phyloP scores from a whole-genome alignment of 1,140 invertebrate genomes.

The Metaphire vulgaris region DNA sequence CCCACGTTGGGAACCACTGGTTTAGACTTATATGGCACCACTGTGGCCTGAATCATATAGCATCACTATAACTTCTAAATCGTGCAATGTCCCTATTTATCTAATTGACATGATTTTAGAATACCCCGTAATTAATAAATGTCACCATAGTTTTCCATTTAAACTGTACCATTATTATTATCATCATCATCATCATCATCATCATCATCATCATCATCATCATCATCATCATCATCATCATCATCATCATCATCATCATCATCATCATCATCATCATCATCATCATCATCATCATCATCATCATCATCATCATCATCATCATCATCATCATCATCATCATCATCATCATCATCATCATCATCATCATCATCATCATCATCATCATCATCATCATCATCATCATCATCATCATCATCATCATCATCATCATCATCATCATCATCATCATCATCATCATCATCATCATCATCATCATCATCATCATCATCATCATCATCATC shows the following conservation, averaged over 20 bases:
- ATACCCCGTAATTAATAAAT: too few relatives aligned
- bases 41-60: too few relatives aligned
- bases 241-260: conserved; percentile 17
- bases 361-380: conserved; percentile 8
- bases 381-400: conserved; percentile 5
- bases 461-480: conserved; percentile 20
- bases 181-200: conserved; percentile 23
- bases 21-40: too few relatives aligned
- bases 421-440: conserved; percentile 30
- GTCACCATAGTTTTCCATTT: too few relatives aligned
- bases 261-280: neutral
- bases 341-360: neutral
- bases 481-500: conserved; percentile 10
- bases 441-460: conserved; percentile 27
- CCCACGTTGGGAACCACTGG: too few relatives aligned
- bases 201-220: conserved; percentile 17
- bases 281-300: conserved; percentile 6
- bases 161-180: too few relatives aligned
- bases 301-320: conserved; percentile 4
- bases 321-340: neutral
- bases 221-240: conserved; percentile 17
- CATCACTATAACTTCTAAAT: too few relatives aligned
- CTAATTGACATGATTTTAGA: too few relatives aligned
- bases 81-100: too few relatives aligned
- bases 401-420: conserved; percentile 30